Base-by-base conservation (phyloP, 2,888 invertebrate species). In the Pemphredon lugubris region DNA sequence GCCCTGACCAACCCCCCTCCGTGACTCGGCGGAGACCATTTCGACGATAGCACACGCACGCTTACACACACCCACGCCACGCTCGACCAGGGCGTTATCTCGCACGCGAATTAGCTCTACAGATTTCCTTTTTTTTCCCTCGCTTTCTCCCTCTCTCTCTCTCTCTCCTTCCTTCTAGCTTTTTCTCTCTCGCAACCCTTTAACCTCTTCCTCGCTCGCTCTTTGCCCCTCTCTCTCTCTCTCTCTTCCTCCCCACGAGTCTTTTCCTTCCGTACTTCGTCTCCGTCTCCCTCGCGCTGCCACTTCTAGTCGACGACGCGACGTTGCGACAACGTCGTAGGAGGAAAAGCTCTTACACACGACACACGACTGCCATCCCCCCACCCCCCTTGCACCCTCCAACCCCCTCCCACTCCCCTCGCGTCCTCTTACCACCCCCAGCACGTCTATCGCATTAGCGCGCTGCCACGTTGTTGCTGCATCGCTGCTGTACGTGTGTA, bases 71-170 rank as follows among this genome's bases (percentile, higher is more conserved):
- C n/a, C n/a, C n/a, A n/a, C n/a, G n/a, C n/a, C n/a, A n/a, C n/a
- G n/a, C 70, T 72, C 79, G 76, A 51, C 64, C 83, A 82, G 67
- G 85, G 81, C 83, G 84, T 87, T 88, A 88, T 88, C 88, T 88
- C 78, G 83, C 89, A 89, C 89, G 89, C 89, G 87, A 89, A 89
- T 89, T 89, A 88, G 89, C 86, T 80, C 86, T 79, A 86, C 86
- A 83, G 87, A 86, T 88, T 86, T 88, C 83, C 77, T 81, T 79
- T 82, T 77, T 81, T 67, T 39, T 5, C 16, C 34, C 68, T 58
- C 64, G 34, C 57, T 59, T 48, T 23, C 48, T 39, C 59, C 18
- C 40, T 48, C 51, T 60, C 45, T 39, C 26, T 30, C 1, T 32
- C 30, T 61, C 40, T 13, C n/a, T 30, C 44, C 14, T 23, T 45